Evolutionary conservation across 2,113 vertebrate genomes (phyloP), one percentile per base, ranked within the genome.

Genomic region (Chunga burmeisteri): DNA sequence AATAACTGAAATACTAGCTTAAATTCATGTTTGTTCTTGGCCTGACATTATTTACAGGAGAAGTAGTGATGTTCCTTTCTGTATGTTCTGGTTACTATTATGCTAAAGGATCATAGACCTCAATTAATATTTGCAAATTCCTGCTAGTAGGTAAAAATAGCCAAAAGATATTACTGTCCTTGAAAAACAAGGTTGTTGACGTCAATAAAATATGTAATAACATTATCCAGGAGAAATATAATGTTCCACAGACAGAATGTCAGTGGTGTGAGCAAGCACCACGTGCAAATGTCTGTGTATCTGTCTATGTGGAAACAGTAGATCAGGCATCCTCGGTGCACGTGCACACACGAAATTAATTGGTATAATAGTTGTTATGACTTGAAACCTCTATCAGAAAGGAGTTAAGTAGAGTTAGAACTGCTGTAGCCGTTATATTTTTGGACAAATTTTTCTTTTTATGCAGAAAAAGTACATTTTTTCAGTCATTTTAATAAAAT

Each of bases 61-160:
- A 78, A 91, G 30, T 36, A 67, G 52, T 71, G n/a, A 63, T 71
- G 49, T 72, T 89, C 72, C 42, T 77, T 88, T 75, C 50, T 74
- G 47, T 81, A 27, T 72, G 65, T 89, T 91, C 70, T 84, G n/a
- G 65, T 86, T 72, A 68, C 55, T 79, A 3, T 89, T 94, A 68
- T 5, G 9, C 36, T 72, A 15, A 86, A 79, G 61, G 74, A 67
- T 75, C 62, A 34, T 0, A 68, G 58, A 84, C 81, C 73, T 85
- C 81, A 94, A 90, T 86, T 95, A 94, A 85, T 93, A 91, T 55
- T 93, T 93, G 84, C 44, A 87, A 81, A 91, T 63, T 93, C 68
- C 78, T 85, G 34, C 84, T 79, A 5, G 6, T 70, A 42, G 68
- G 72, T 94, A 94, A 95, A 97, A 96, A 93, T 67, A 95, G 73